Evolutionary conservation across 2,888 invertebrate genomes (phyloP), one percentile per base, ranked within the genome.

Genomic region (Lottia gigantea): DNA sequence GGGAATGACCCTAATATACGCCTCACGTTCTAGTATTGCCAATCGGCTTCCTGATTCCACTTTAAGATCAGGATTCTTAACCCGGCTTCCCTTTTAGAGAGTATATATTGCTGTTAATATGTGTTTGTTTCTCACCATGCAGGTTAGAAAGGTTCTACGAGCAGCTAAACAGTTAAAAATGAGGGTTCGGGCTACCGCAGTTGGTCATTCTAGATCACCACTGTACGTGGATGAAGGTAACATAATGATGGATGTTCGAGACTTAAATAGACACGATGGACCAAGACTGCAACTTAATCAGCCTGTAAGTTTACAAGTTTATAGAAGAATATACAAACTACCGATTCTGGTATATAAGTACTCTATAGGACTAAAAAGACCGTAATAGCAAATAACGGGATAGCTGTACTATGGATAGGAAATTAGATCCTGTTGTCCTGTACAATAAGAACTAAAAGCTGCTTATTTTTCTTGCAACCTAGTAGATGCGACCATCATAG

Each of bases 151-250:
- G 2, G 67, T 76, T 55, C 47, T 76, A 19, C 26, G 8, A 14
- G 76, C 73, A 7, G 76, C 76, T 2, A 40, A 66, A 7, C 2
- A n/a, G 14, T 47, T 73, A 68, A 74, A 74, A 11, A 68, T 75
- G 70, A 68, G 71, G 25, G 76, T 75, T 12, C 63, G 76, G 14
- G 76, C 76, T 8, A 73, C 72, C 4, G 76, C 74, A 0, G 74
- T 67, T 26, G 74, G 74, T 49, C 76, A 76, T 62, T 66, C 68
- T n/a, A 62, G 76, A n/a, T 76, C 76, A 8, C 76, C 76, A 0
- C 66, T 76, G 47, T 76, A 73, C 63, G 76, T 76, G 45, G 76
- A 76, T 62, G 76, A 76, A 26, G 76, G 76, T 14, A 71, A 76
- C 62, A 72, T 76, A 19, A 71, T 76, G 71, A 73, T 76, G 74